These are phyloP conservation scores for Stegastes partitus DNA, from an alignment of 2,113 vertebrate species.

Conservation along the genomic window DNA sequence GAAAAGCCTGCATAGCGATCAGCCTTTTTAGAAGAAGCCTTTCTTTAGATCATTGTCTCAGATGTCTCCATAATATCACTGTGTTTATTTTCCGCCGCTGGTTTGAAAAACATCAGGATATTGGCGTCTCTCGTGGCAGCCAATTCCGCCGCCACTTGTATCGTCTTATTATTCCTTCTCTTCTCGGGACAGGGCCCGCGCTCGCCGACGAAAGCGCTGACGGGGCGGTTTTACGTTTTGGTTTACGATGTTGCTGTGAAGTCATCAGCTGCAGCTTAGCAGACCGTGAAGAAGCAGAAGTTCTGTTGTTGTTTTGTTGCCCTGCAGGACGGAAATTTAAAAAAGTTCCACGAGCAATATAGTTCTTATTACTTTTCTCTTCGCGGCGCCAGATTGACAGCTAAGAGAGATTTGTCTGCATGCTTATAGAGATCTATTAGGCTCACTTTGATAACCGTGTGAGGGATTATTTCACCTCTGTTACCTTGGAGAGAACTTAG, in stretches of 20 bases:
- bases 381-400: slow-evolving; percentile 30
- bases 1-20: not conserved
- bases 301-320: slow-evolving; percentile 18
- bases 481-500: slow-evolving; percentile 41
- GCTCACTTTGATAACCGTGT: slow-evolving; percentile 41
- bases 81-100: slow-evolving; percentile 39
- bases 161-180: slow-evolving; percentile 26
- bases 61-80: slow-evolving; percentile 31
- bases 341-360: slow-evolving; percentile 23
- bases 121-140: slow-evolving; percentile 38
- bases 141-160: slow-evolving; percentile 53
- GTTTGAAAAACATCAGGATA: slow-evolving; percentile 56
- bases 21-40: slow-evolving; percentile 20
- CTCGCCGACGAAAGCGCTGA: slow-evolving; percentile 48
- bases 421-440: slow-evolving; percentile 47
- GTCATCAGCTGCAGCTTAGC: slow-evolving; percentile 33
- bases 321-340: slow-evolving; percentile 6
- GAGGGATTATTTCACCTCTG: slow-evolving; percentile 56
- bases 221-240: slow-evolving; percentile 22
- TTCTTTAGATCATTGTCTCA: slow-evolving; percentile 28
- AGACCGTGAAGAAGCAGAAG: slow-evolving; percentile 25
- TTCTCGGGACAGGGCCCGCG: slow-evolving; percentile 20
- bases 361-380: slow-evolving; percentile 31
- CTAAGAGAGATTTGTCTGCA: slow-evolving; percentile 37
- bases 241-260: slow-evolving; percentile 21